These are phyloP conservation scores for Bhutanitis thaidina DNA, from an alignment of 2,888 invertebrate species.

Conservation along the genomic window DNA sequence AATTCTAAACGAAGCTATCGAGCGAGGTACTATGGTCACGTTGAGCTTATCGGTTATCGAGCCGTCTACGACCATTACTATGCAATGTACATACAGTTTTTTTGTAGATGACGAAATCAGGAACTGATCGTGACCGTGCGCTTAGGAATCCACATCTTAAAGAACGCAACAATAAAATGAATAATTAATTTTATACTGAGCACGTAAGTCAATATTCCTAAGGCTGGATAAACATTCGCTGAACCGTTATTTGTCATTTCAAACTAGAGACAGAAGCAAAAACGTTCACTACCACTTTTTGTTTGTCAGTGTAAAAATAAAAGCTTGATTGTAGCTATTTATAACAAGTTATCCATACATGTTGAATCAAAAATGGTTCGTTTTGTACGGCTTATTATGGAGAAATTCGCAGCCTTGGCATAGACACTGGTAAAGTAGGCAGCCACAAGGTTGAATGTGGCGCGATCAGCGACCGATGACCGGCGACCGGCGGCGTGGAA, in stretches of 20 bases:
- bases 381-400: conserved; percentile 10
- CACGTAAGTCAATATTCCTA: background rate
- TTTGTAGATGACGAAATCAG: conserved; percentile 27
- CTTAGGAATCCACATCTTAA: conserved; percentile 12
- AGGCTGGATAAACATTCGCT: background rate
- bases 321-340: conserved; percentile 15
- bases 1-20: conserved; percentile 64
- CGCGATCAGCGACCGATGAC: conserved; percentile 38
- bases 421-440: conserved; percentile 45
- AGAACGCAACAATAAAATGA: conserved; percentile 4
- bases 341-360: conserved; percentile 8
- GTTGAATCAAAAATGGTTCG: conserved; percentile 8
- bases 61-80: conserved; percentile 37
- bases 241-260: conserved; percentile 10
- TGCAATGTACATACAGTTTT: conserved; percentile 27
- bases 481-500: conserved; percentile 41
- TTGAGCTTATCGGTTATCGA: conserved; percentile 66
- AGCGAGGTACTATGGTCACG: conserved; percentile 53
- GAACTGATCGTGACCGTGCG: conserved; percentile 25
- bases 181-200: conserved; percentile 3
- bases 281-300: conserved; percentile 1
- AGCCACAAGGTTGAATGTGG: conserved; percentile 55
- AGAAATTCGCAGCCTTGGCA: conserved; percentile 28
- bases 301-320: conserved; percentile 6
- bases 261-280: conserved; percentile 1